These are phyloP conservation scores for Acanthochromis polyacanthus DNA, from an alignment of 2,113 vertebrate species.

Conservation along the genomic window DNA sequence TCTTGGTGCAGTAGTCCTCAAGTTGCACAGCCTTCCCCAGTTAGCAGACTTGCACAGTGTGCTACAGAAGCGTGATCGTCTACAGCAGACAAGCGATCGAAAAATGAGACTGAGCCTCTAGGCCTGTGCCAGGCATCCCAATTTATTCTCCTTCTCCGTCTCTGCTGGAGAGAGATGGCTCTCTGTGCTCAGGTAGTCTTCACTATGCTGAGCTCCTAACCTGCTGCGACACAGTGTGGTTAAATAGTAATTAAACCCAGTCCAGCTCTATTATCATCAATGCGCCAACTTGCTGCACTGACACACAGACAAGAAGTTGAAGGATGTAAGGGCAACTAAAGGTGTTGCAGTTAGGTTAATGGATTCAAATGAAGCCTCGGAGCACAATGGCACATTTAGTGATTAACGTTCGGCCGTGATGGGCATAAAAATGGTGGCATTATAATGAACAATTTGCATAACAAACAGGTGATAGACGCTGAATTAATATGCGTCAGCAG, in stretches of 20 bases:
- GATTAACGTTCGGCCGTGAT: conserved; percentile 72
- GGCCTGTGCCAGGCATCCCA: conserved; percentile 73
- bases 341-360: conserved; percentile 73
- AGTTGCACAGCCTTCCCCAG: conserved; percentile 49
- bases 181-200: conserved; percentile 64
- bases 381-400: conserved; percentile 69
- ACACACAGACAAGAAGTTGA: conserved; percentile 67
- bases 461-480: conserved; percentile 71
- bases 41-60: conserved; percentile 60
- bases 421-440: conserved; percentile 65
- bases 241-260: conserved; percentile 77
- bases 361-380: conserved; percentile 66
- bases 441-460: conserved; percentile 74
- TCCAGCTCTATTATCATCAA: conserved; percentile 70
- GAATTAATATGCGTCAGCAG: conserved; percentile 72
- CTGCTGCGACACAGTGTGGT: conserved; percentile 63
- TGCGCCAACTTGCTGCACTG: conserved; percentile 58
- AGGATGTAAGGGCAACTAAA: conserved; percentile 67
- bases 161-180: conserved; percentile 54
- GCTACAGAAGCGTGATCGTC: conserved; percentile 52
- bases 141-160: conserved; percentile 62
- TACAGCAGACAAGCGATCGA: conserved; percentile 60
- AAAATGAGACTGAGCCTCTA: conserved; percentile 72
- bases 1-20: conserved; percentile 31
- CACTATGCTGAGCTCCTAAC: conserved; percentile 59